These are phyloP conservation scores for Thysanoteuthis rhombus DNA, from an alignment of 2,888 invertebrate genomes.

Conservation along the genomic window DNA sequence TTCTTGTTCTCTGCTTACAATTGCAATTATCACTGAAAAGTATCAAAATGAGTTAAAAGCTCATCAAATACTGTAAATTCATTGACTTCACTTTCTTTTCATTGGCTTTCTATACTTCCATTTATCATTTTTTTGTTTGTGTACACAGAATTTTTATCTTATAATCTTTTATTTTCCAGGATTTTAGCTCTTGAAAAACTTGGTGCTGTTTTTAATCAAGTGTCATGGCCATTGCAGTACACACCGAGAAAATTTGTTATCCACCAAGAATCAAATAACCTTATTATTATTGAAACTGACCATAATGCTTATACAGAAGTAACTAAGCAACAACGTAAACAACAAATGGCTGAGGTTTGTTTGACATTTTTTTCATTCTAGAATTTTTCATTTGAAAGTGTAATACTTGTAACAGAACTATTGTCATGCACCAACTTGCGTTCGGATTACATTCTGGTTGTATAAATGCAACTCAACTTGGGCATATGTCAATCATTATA, in stretches of 20 bases:
- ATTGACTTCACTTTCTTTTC: not conserved
- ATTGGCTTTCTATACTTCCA: not conserved
- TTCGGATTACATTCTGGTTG: too few relatives aligned
- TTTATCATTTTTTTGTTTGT: not conserved
- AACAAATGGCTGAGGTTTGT: slow-evolving; percentile 90
- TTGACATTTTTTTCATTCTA: not conserved
- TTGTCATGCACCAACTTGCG: too few relatives aligned
- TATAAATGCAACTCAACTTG: too few relatives aligned
- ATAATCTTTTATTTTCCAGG: slow-evolving; percentile 53
- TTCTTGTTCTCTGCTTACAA: too few relatives aligned
- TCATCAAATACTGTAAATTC: not conserved
- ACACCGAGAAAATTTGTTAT: slow-evolving; percentile 95
- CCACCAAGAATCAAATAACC: slow-evolving; percentile 88
- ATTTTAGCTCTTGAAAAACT: slow-evolving; percentile 97
- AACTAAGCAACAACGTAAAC: slow-evolving; percentile 88
- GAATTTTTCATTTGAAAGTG: not conserved
- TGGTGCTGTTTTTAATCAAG: slow-evolving; percentile 97
- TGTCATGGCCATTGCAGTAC: slow-evolving; percentile 88
- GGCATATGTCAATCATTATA: too few relatives aligned
- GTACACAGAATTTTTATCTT: not conserved
- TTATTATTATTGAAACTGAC: slow-evolving; percentile 94
- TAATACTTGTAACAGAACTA: not conserved
- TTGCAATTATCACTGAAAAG: too few relatives aligned
- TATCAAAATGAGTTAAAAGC: too few relatives aligned
- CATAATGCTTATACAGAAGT: slow-evolving; percentile 98